Evolutionary conservation across 2,888 invertebrate species (phyloP).

Genomic region (Drosophila austrosaltans): DNA sequence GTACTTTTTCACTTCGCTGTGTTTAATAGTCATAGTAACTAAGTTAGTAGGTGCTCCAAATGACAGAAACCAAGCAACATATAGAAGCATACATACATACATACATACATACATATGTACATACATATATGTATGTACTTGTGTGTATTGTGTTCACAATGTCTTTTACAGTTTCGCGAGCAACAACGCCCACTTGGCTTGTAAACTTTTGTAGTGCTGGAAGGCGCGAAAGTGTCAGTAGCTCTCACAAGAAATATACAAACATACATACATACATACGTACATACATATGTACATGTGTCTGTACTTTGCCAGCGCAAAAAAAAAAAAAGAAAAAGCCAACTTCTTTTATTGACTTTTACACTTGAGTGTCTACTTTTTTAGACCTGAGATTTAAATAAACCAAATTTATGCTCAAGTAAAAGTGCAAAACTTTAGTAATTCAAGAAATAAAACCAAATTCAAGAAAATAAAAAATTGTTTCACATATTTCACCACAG

Average conservation of each 20-base stretch:
- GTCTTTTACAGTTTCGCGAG: background rate
- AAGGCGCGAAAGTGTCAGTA: slow-evolving; percentile 11
- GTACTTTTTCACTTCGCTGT: background rate
- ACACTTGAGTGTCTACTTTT: background rate
- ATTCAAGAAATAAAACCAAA: too few species aligned
- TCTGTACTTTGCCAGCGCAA: background rate
- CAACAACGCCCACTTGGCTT: slow-evolving; percentile 2
- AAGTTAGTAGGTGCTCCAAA: slow-evolving; percentile 21
- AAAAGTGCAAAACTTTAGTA: too few species aligned
- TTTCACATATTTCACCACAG: too few species aligned
- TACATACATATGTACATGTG: too few species aligned
- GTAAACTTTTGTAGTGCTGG: background rate
- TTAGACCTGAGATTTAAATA: background rate
- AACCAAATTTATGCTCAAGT: background rate
- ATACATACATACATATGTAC: background rate
- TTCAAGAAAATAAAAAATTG: too few species aligned
- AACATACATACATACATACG: too few species aligned
- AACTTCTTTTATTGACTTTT: slow-evolving; percentile 9
- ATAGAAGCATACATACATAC: background rate
- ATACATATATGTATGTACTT: background rate
- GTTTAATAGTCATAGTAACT: slow-evolving; percentile 13
- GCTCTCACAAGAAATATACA: background rate
- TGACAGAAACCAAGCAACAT: background rate
- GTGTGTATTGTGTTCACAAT: too few species aligned
- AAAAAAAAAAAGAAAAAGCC: slow-evolving; percentile 9